Evolutionary conservation across 2,888 invertebrate genomes (phyloP).

Genomic region (Antheraea assamensis): DNA sequence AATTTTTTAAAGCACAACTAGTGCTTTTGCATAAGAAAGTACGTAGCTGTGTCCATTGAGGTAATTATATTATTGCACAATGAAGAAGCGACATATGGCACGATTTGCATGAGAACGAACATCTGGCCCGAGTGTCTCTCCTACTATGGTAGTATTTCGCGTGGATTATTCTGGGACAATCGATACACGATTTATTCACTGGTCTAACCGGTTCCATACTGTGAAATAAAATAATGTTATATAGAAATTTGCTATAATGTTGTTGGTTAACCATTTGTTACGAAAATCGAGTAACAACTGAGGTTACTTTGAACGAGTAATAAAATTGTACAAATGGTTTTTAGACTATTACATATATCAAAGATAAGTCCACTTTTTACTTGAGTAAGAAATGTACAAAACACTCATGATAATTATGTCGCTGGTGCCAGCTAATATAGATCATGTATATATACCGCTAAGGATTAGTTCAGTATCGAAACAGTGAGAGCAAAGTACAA

Average conservation of each 20-base stretch:
- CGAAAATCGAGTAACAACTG: not conserved
- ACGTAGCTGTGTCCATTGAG: constrained; percentile 49
- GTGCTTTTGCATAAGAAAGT: constrained; percentile 56
- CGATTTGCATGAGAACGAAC: constrained; percentile 47
- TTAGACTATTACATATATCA: not conserved
- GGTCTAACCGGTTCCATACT: not conserved
- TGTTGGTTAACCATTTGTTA: not conserved
- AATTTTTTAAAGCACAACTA: not conserved
- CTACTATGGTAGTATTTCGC: constrained; percentile 34
- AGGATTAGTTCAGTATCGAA: no score
- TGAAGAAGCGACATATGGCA: constrained; percentile 48
- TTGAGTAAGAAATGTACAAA: no score
- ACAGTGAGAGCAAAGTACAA: no score
- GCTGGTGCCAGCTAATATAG: not conserved
- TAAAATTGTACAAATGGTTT: not conserved
- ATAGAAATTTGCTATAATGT: not conserved
- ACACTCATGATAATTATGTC: not conserved
- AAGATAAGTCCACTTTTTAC: no score
- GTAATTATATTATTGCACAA: constrained; percentile 47
- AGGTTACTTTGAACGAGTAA: not conserved
- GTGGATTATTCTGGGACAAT: constrained; percentile 14
- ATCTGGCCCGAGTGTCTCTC: constrained; percentile 42
- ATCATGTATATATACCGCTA: no score
- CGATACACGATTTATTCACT: not conserved
- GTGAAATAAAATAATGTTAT: not conserved